Evolutionary conservation across 2,888 invertebrate species (phyloP), one percentile per base, ranked within the genome.

Genomic region (Brachylomia viminalis): DNA sequence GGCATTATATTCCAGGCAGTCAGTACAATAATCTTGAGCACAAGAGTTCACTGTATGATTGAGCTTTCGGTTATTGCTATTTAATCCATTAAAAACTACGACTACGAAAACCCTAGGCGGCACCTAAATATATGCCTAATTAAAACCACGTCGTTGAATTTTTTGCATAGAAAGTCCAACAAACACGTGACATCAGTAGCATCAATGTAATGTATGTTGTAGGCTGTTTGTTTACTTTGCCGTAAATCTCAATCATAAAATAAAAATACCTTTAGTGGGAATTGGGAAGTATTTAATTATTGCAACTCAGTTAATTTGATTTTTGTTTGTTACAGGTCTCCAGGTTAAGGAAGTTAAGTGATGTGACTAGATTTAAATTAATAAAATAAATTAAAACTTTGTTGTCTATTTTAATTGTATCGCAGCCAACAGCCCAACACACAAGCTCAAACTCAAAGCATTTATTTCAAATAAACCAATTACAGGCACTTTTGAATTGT

Each of bases 271-370:
- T 20, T 13, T 27, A 20, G 7, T 13, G 7, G 65, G 15, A 65
- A 20, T 65, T 65, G 38, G 10, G 27, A 27, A 13, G 20, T 27
- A 65, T 65, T 27, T 47, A 4, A 23, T 5, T 23, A 66, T 47
- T 33, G 17, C n/a, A 58, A 17, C 17, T 27, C 11, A 0, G 7
- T 27, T 56, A 23, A 64, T 64, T 64, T 38, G 11, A 42, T 47
- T 62, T 75, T 91, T 91, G 92, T 92, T 95, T 95, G 92, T 97
- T 97, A 58, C 97, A 98, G 98, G 98, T 97, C 97, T 99, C 68
- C 98, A 99, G 97, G 98, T 99, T 72, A 99, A 99, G 94, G 98
- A 99, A 97, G 98, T 98, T 74, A 98, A 98, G 96, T 98, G 96
- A 97, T 90, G 88, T 91, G 91, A 91, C 88, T 91, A 90, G 89